Conservation (phyloP, 2,888 invertebrate species). For the Sinohyriopsis cumingii region DNA sequence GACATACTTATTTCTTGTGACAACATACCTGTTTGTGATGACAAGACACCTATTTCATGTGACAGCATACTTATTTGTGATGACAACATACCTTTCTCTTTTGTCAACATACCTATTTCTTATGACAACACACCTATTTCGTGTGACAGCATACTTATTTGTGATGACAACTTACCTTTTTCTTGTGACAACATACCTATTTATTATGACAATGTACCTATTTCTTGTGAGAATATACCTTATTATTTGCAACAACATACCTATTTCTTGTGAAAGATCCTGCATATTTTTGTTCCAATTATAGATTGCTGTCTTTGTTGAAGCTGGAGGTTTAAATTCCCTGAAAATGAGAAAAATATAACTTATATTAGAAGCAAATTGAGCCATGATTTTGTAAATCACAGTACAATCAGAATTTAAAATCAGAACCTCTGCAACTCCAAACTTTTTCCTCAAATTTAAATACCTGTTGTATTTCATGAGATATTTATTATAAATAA, state of each 20-base stretch:
- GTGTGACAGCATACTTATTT: conserved; percentile 54
- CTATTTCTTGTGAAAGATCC: conserved; percentile 62
- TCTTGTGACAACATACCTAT: conserved; percentile 42
- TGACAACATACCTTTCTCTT: conserved; percentile 60
- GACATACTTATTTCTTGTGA: conserved; percentile 63
- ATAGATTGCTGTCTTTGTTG: conserved; percentile 67
- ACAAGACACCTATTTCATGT: conserved; percentile 61
- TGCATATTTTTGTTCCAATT: conserved; percentile 68
- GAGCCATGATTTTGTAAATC: too few relatives aligned
- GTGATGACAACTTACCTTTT: conserved; percentile 61
- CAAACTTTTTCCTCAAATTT: too few relatives aligned
- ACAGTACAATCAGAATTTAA: too few relatives aligned
- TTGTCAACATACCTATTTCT: conserved; percentile 22
- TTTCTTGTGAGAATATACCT: conserved; percentile 47
- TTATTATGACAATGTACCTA: conserved; percentile 46
- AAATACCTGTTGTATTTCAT: too few relatives aligned
- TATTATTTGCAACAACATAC: conserved; percentile 30
- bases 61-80: conserved; percentile 17
- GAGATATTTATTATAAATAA: too few relatives aligned
- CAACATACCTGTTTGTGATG: too few relatives aligned
- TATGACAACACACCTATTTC: conserved; percentile 38
- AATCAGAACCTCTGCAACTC: too few relatives aligned
- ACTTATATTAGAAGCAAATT: background rate
- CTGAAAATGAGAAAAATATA: conserved; percentile 41
- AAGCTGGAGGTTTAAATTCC: conserved; percentile 66